phyloP scores from a whole-genome alignment of 2,888 invertebrate species.

The Melolontha melolontha region DNA sequence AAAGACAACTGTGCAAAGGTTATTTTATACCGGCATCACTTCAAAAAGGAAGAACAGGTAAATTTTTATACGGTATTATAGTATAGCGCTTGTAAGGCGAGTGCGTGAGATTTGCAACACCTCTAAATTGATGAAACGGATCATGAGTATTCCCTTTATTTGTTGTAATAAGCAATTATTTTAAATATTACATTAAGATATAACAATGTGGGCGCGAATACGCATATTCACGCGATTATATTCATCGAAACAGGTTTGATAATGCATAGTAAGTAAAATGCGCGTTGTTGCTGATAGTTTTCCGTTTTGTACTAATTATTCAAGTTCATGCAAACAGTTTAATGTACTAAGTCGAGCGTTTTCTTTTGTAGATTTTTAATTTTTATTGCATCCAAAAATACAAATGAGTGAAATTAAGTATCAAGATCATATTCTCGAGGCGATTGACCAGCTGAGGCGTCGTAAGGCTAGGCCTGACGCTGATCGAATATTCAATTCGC shows the following conservation, averaged over 20 bases:
- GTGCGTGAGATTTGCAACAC: conserved; percentile 35
- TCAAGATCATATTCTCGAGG: conserved; percentile 83
- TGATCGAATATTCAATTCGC: conserved; percentile 84
- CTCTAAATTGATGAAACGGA: conserved; percentile 13
- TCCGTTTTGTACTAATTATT: conserved; percentile 11
- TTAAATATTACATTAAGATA: conserved; percentile 5
- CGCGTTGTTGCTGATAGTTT: conserved; percentile 30
- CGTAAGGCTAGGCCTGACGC: conserved; percentile 88
- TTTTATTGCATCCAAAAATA: neutral
- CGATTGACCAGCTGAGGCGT: conserved; percentile 85
- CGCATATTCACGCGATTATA: conserved; percentile 32
- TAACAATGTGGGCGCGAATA: conserved; percentile 32
- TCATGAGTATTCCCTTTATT: neutral
- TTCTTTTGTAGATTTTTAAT: conserved; percentile 17
- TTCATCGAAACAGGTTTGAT: conserved; percentile 35
- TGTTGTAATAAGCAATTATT: conserved; percentile 5
- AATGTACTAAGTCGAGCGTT: conserved; percentile 5
- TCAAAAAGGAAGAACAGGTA: conserved; percentile 29
- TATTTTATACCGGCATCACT: conserved; percentile 19
- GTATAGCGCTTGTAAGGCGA: conserved; percentile 29
- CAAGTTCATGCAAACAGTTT: neutral
- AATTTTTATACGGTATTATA: conserved; percentile 28
- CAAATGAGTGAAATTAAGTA: conserved; percentile 69
- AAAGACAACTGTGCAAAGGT: conserved; percentile 21
- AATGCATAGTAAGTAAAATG: conserved; percentile 31